Evolutionary conservation across 1,140 invertebrate genomes (phyloP).

Genomic region (Batillaria attramentaria): DNA sequence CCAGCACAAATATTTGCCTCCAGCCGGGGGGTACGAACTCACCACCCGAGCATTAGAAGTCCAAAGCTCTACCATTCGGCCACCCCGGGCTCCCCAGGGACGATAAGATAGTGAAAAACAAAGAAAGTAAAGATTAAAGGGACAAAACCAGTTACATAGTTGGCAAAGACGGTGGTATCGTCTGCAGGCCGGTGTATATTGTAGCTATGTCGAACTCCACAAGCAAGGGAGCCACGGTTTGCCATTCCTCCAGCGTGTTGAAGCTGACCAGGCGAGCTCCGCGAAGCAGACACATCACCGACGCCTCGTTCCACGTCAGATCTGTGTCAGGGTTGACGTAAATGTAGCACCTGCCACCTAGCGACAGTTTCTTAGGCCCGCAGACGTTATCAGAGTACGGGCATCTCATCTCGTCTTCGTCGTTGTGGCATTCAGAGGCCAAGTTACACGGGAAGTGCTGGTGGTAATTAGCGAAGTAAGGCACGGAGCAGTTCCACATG

Average conservation of each 20-base stretch:
- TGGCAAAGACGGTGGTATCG: too few species aligned
- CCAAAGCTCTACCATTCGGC: too few species aligned
- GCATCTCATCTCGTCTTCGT: constrained; percentile 6
- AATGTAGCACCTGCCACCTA: not conserved
- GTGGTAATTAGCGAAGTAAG: constrained; percentile 2
- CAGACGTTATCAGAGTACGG: constrained; percentile 3
- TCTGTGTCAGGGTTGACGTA: not conserved
- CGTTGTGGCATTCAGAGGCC: constrained; percentile 3
- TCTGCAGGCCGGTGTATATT: too few species aligned
- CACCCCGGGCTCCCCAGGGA: too few species aligned
- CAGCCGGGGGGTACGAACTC: too few species aligned
- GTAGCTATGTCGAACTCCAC: too few species aligned
- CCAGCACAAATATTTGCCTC: too few species aligned
- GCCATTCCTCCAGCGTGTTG: not conserved
- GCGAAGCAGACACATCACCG: not conserved
- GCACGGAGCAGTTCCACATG: constrained; percentile 24
- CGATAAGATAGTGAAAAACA: too few species aligned
- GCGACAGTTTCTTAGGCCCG: not conserved
- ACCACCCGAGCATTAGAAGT: too few species aligned
- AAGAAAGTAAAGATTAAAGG: too few species aligned
- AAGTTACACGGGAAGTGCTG: constrained; percentile 26
- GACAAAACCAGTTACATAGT: too few species aligned
- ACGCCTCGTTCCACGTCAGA: not conserved
- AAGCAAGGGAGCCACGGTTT: not conserved
- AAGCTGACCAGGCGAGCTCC: constrained; percentile 1